Base-by-base conservation (phyloP, 2,888 invertebrate genomes). In the Dicranocentrus wangi region DNA sequence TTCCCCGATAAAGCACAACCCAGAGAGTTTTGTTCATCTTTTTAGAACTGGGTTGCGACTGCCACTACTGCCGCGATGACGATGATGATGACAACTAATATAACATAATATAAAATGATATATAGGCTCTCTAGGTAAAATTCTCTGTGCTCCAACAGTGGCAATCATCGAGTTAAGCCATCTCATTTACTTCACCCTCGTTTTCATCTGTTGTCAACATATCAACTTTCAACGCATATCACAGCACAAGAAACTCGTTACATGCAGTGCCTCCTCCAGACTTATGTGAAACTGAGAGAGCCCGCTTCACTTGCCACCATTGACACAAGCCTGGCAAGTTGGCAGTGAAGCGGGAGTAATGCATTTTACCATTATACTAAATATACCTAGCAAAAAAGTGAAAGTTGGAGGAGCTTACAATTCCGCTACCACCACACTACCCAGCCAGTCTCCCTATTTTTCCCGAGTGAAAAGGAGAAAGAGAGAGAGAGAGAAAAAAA, bases 111-210 rank as follows among this genome's bases (percentile, higher is more conserved):
- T 15, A 72, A 23, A 55, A 7, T 51, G 47, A 47, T 19, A 47
- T 63, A 51, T 28, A n/a, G 17, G 28, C 25, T 23, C 39, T 13
- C n/a, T 2, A 28, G 27, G 39, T 3, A 23, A 42, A 25, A 66
- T 63, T 61, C 21, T 60, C 61, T 23, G 21, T 65, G 42, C 27
- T 8, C 58, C 43, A 68, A 71, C 60, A 47, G 19, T 72, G 60
- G 61, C 72, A 61, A 71, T 61, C 73, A 73, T 72, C 60, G 61
- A 72, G 73, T 68, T 70, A 78, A 70, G 63, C 65, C 78, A 78
- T 78, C 78, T 78, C 78, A 78, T 78, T 78, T 78, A 53, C 69
- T 69, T 68, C 51, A 39, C 61, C 47, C 70, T 55, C 42, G 71
- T 42, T 60, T 21, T 39, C 69, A 32, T 66, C 69, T 47, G 10